A percentile compares a stretch with the other conserved stretches of the same genome.
phyloP scores from a whole-genome alignment of 1,140 invertebrate species.

The Adoxophyes honmai region DNA sequence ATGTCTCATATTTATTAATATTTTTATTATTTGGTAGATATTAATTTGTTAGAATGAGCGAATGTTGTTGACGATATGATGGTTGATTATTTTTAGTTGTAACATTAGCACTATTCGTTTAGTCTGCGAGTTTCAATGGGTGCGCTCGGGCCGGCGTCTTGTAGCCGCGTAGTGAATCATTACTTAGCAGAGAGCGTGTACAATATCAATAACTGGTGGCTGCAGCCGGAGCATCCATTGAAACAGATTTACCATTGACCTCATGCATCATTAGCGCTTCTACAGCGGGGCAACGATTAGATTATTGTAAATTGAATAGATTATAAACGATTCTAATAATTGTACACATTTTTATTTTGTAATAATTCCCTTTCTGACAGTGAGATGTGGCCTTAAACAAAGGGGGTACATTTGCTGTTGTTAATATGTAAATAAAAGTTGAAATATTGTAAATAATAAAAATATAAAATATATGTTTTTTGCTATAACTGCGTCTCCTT shows the following conservation, averaged over 20 bases:
- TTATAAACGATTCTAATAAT: conserved; percentile 19
- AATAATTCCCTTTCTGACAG: conserved; percentile 57
- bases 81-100: conserved; percentile 62
- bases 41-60: conserved; percentile 47
- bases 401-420: conserved; percentile 67
- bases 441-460: conserved; percentile 76
- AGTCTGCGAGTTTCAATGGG: conserved; percentile 41
- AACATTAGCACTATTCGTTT: conserved; percentile 35
- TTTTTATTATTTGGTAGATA: conserved; percentile 39
- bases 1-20: conserved; percentile 69
- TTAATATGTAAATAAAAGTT: conserved; percentile 77
- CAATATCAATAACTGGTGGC: conserved; percentile 23
- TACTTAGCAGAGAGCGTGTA: no score
- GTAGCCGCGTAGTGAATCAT: conserved; percentile 32
- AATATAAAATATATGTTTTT: conserved; percentile 76
- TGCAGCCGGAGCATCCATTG: conserved; percentile 37
- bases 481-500: conserved; percentile 47
- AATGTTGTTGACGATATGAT: conserved; percentile 57
- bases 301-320: conserved; percentile 10
- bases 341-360: conserved; percentile 56
- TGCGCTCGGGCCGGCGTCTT: conserved; percentile 30
- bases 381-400: conserved; percentile 61
- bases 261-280: conserved; percentile 12
- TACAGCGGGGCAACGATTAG: conserved; percentile 14
- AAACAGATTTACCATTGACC: conserved; percentile 25